Base-by-base conservation (phyloP, 92 coral and sea anemone species). In the Muricea muricata region DNA sequence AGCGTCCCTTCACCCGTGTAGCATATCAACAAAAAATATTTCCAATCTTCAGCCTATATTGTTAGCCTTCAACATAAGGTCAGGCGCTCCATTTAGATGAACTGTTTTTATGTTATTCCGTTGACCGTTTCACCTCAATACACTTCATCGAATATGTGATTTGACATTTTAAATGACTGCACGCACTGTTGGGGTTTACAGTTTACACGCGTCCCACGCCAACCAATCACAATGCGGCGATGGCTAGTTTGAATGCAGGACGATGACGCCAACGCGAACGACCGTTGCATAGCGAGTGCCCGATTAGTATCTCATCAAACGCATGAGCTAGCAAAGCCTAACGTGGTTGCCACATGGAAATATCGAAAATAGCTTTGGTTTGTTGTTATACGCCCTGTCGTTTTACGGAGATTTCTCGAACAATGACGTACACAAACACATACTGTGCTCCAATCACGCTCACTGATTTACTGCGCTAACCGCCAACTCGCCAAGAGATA, bases 161-260 rank as follows among this genome's bases (percentile, higher is more conserved):
- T 70, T 75, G 65, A 35, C 80, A 47, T 75, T 75, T 75, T 47
- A 75, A 75, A 35, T 75, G 41, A 47, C 30, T 28, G 11, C 60
- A 73, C 65, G 80, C 80, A 47, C 80, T 29, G 61, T 23, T 57
- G 65, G 45, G n/a, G 28, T 14, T 4, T 25, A 15, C 33, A 41
- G 65, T 75, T 75, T 75, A 75, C 21, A 42, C 12, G 40, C 61
- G 35, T 28, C 65, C 31, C 40, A 35, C 65, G 41, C 25, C 14
- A 75, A 21, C 80, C 80, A 75, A 75, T 75, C 25, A 75, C 13
- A 47, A 47, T 20, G 18, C 35, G 24, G 25, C 32, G 52, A 0
- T 21, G 52, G 10, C 24, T 17, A 54, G 23, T 75, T 75, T 75
- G 65, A 75, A 75, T 75, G 9, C 25, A 17, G 17, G 65, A 29